phyloP scores from a whole-genome alignment of 30 jellyfish, hydroid and myxozoan genomes.

The Cassiopea xamachana region DNA sequence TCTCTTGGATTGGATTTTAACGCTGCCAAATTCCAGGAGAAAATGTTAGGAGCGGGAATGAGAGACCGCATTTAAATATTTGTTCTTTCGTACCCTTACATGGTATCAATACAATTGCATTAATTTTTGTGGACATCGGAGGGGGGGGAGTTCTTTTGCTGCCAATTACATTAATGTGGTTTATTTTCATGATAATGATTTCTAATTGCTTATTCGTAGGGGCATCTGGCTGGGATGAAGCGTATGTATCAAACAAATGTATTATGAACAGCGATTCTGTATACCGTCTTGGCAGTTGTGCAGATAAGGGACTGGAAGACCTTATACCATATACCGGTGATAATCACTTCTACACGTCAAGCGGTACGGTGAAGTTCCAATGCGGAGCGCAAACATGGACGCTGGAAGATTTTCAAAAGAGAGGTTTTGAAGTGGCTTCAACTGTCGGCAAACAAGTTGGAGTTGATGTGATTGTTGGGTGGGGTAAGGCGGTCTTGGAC shows the following conservation, averaged over 20 bases:
- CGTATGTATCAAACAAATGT: slow-evolving; percentile 74
- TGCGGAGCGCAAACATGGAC: slow-evolving; percentile 90
- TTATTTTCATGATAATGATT: not conserved
- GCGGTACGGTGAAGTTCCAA: slow-evolving; percentile 66
- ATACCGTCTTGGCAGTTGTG: slow-evolving; percentile 85
- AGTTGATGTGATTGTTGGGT: slow-evolving; percentile 57
- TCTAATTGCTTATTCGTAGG: slow-evolving; percentile 16
- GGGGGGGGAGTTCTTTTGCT: no score
- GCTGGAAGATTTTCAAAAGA: slow-evolving; percentile 75
- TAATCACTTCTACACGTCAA: slow-evolving; percentile 83
- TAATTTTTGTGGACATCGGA: no score
- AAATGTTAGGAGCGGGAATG: no score
- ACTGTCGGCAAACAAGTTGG: slow-evolving; percentile 48
- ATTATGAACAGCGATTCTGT: slow-evolving; percentile 56
- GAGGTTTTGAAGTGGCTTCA: slow-evolving; percentile 81
- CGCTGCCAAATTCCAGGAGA: no score
- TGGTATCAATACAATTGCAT: no score
- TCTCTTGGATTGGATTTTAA: no score
- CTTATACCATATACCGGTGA: slow-evolving; percentile 78
- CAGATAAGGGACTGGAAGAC: slow-evolving; percentile 61
- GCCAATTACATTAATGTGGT: not conserved
- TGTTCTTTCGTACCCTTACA: no score
- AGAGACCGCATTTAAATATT: no score
- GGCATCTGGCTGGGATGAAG: slow-evolving; percentile 94
- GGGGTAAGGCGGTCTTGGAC: slow-evolving; percentile 86